A percentile compares a stretch with the other conserved stretches of the same genome.
Conservation (phyloP, 1,140 invertebrate genomes). For the Sitodiplosis mosellana region DNA sequence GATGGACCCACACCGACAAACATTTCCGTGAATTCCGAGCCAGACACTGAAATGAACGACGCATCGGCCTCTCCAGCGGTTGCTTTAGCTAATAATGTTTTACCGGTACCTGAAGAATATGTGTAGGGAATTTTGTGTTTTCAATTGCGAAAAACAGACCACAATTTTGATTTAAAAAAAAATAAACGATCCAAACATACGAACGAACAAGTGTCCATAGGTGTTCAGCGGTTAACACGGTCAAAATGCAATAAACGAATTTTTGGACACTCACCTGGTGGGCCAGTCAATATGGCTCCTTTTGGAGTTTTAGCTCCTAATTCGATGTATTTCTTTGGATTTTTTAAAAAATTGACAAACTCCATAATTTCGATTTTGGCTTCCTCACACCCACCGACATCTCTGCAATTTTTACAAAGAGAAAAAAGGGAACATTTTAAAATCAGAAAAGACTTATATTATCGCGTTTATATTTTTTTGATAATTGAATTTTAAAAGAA, state of each 20-base stretch:
- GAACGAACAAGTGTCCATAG: no score
- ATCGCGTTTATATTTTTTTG: no score
- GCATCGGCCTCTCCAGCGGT: slow-evolving; percentile 98
- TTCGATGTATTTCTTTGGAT: slow-evolving; percentile 95
- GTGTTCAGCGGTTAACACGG: no score
- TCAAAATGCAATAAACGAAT: no score
- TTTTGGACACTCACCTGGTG: slow-evolving; percentile 55
- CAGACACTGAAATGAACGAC: slow-evolving; percentile 94
- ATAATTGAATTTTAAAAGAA: no score
- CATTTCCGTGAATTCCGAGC: slow-evolving; percentile 98
- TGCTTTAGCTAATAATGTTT: slow-evolving; percentile 95
- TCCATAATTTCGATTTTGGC: slow-evolving; percentile 99
- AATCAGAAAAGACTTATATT: no score
- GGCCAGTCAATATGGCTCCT: slow-evolving; percentile 75
- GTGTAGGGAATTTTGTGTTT: no score
- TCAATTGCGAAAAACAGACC: no score
- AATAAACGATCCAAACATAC: no score
- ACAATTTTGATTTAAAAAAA: no score
- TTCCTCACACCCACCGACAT: slow-evolving; percentile 99
- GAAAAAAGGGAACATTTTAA: no score
- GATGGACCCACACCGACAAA: slow-evolving; percentile 99
- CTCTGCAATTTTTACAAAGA: slow-evolving; percentile 49
- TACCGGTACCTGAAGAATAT: slow-evolving; percentile 93
- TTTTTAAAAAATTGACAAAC: slow-evolving; percentile 99
- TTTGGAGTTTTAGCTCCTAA: slow-evolving; percentile 99